These are phyloP conservation scores for Synchiropus splendidus DNA, from an alignment of 2,113 vertebrate species.

Conservation along the genomic window DNA sequence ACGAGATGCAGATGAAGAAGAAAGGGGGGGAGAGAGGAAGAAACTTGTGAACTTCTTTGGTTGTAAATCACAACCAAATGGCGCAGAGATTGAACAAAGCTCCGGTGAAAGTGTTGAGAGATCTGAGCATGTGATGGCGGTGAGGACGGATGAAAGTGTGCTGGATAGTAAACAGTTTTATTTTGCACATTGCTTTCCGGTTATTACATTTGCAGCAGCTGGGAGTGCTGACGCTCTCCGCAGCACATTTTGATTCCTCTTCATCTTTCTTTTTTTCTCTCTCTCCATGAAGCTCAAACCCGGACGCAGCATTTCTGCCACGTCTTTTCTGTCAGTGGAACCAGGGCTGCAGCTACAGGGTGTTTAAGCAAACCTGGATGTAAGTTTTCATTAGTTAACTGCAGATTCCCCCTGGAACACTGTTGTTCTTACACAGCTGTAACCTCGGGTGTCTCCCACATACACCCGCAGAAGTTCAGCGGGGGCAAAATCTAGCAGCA, in stretches of 20 bases:
- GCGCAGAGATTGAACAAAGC: constrained; percentile 32
- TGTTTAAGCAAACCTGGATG: too few species aligned
- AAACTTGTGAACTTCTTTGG: constrained; percentile 57
- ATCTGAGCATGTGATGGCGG: constrained; percentile 39
- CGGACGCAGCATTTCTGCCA: too few species aligned
- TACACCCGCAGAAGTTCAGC: constrained; percentile 29
- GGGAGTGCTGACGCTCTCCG: constrained; percentile 5
- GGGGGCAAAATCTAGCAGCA: constrained; percentile 50
- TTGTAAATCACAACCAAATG: constrained; percentile 65
- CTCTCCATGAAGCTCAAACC: too few species aligned
- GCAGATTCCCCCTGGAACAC: too few species aligned
- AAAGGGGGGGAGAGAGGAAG: constrained; percentile 44
- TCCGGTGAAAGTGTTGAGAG: constrained; percentile 51
- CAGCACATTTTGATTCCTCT: too few species aligned
- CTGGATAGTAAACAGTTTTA: constrained; percentile 51
- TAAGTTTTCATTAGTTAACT: too few species aligned
- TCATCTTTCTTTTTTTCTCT: too few species aligned
- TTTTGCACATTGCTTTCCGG: constrained; percentile 45
- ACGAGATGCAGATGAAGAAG: constrained; percentile 41
- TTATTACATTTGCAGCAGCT: constrained; percentile 34
- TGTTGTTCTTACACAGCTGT: too few species aligned
- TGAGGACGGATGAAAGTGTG: constrained; percentile 44
- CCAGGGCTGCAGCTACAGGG: too few species aligned
- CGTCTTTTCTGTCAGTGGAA: too few species aligned
- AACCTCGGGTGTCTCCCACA: constrained; percentile 3